A percentile compares a stretch with the other conserved stretches of the same genome.
phyloP scores from a whole-genome alignment of 2,888 invertebrate species.

The Harpalus rubripes region DNA sequence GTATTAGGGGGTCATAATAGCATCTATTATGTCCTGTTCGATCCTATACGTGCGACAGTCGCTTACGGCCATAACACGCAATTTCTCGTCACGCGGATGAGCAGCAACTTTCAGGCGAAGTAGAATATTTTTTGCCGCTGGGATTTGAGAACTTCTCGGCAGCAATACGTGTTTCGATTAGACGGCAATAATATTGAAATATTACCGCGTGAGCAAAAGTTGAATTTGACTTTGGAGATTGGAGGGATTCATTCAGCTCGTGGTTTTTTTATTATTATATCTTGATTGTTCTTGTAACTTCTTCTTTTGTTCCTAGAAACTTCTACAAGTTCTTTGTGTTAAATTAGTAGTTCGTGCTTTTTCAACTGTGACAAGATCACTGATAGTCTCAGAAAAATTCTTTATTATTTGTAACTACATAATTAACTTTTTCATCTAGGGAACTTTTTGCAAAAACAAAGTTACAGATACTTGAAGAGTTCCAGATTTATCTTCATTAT shows the following conservation, averaged over 20 bases:
- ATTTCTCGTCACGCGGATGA: slow-evolving; percentile 57
- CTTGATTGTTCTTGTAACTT: slow-evolving; percentile 47
- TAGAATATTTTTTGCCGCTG: slow-evolving; percentile 36
- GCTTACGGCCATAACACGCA: slow-evolving; percentile 63
- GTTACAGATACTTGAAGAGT: background rate
- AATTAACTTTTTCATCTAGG: slow-evolving; percentile 20
- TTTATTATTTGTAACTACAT: slow-evolving; percentile 44
- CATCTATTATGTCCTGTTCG: slow-evolving; percentile 65
- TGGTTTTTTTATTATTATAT: slow-evolving; percentile 37
- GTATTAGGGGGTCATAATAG: slow-evolving; percentile 64
- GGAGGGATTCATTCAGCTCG: slow-evolving; percentile 15
- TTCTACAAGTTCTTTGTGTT: slow-evolving; percentile 35
- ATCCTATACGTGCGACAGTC: slow-evolving; percentile 64
- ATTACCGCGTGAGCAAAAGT: slow-evolving; percentile 32
- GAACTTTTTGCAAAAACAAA: background rate
- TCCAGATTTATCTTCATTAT: background rate
- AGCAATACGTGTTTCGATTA: slow-evolving; percentile 48
- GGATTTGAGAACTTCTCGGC: slow-evolving; percentile 12
- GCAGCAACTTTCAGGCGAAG: slow-evolving; percentile 38
- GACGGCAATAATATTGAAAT: slow-evolving; percentile 52
- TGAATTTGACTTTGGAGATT: slow-evolving; percentile 37
- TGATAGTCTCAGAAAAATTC: slow-evolving; percentile 24
- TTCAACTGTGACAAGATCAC: slow-evolving; percentile 45
- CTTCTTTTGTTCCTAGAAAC: slow-evolving; percentile 39
- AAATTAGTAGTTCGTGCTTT: slow-evolving; percentile 52